These are phyloP conservation scores for Umimayanthus kanabou DNA, from an alignment of 92 coral and sea anemone species.

Conservation along the genomic window DNA sequence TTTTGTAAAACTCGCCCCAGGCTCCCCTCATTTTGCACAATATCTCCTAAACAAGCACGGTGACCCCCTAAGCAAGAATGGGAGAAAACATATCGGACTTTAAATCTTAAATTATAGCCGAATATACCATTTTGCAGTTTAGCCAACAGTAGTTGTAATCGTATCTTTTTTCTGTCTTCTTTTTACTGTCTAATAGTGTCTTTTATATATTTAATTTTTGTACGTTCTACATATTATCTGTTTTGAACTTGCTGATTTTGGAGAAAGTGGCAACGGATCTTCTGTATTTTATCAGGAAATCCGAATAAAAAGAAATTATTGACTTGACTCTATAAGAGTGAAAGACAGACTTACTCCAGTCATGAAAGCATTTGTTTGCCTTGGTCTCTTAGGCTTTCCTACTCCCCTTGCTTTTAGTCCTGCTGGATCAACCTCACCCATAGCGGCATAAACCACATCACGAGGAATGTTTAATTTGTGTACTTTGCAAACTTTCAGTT, in stretches of 20 bases:
- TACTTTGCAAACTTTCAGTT: slow-evolving; percentile 1
- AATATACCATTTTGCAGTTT: no score
- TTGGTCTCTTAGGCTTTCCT: slow-evolving; percentile 5
- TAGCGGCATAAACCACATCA: slow-evolving; percentile 3
- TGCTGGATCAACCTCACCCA: slow-evolving; percentile 1
- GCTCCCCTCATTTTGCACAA: no score
- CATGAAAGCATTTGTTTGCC: slow-evolving; percentile 20
- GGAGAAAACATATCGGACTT: no score
- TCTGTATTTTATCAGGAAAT: slow-evolving; percentile 13
- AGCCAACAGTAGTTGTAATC: no score
- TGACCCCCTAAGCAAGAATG: no score
- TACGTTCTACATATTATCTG: neutral
- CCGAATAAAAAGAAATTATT: slow-evolving; percentile 6
- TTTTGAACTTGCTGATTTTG: slow-evolving; percentile 3
- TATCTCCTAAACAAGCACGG: no score
- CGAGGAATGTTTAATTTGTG: neutral
- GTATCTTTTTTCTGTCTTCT: no score
- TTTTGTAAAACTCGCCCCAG: no score
- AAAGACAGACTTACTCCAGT: slow-evolving; percentile 20
- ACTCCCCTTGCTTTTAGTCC: slow-evolving; percentile 11
- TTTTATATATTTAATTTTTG: neutral
- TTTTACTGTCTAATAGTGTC: no score
- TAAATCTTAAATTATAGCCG: no score
- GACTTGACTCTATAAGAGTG: slow-evolving; percentile 7
- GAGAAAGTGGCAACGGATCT: slow-evolving; percentile 1